Evolutionary conservation across 1,140 invertebrate genomes (phyloP).

Genomic region (Drosophila mayri): DNA sequence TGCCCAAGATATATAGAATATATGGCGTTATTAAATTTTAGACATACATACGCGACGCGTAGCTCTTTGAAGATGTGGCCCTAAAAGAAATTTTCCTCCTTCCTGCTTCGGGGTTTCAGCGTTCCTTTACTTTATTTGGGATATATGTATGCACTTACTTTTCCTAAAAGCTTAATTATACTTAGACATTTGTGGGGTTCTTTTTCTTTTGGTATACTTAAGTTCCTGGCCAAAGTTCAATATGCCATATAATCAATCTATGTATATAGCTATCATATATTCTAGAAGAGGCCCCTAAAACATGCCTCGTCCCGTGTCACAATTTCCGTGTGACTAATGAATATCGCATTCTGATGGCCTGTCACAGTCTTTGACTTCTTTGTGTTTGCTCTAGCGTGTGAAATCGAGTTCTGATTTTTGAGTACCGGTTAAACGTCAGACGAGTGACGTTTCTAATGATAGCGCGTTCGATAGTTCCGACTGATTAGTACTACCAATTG

Average conservation of each 20-base stretch:
- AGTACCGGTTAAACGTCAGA: conserved; percentile 37
- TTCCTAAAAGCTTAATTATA: conserved; percentile 9
- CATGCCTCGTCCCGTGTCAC: conserved; percentile 28
- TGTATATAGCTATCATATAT: background rate
- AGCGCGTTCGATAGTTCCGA: conserved; percentile 10
- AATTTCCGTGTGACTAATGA: conserved; percentile 72
- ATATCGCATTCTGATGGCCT: conserved; percentile 60
- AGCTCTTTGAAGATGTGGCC: conserved; percentile 37
- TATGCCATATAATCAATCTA: conserved; percentile 59
- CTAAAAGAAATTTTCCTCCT: conserved; percentile 6
- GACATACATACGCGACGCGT: conserved; percentile 18
- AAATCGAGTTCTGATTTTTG: conserved; percentile 39
- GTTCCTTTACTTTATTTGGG: background rate
- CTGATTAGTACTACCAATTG: conserved; percentile 1
- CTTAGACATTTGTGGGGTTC: background rate
- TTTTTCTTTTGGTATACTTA: background rate
- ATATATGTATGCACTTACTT: background rate
- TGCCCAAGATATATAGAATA: conserved; percentile 11
- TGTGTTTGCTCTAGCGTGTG: conserved; percentile 54
- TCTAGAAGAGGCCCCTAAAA: conserved; percentile 23
- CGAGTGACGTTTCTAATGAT: conserved; percentile 74
- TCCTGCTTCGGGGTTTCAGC: background rate
- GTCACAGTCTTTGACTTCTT: conserved; percentile 42
- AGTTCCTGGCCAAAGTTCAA: conserved; percentile 60
- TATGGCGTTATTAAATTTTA: conserved; percentile 68